Base-by-base conservation (phyloP, 2,888 invertebrate species). In the Drosophila paucipuncta region DNA sequence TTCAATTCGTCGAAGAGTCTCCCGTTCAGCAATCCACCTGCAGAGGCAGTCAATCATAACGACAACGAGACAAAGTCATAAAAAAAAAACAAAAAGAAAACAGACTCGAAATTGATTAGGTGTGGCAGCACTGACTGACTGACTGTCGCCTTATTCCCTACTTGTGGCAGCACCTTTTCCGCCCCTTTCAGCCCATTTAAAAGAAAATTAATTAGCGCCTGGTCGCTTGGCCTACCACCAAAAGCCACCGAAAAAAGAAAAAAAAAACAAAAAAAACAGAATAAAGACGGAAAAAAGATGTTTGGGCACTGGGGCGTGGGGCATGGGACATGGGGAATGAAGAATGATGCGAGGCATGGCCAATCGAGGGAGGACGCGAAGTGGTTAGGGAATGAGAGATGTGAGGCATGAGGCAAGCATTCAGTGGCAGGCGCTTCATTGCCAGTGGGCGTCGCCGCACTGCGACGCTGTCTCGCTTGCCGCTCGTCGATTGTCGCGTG, bases 121-220 rank as follows among this genome's bases (percentile, higher is more conserved):
- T 83, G 86, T 80, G 83, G 83, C 86, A 78, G 16, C 47, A 47
- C 28, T 47, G 47, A 47, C 47, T 47, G 47, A 47, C 77, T 72
- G 83, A 69, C 76, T 76, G 89, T 80, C 72, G 72, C 65, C 72
- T 75, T 60, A 49, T 47, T 16, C 43, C 57, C 57, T 54, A 58
- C 67, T 59, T 67, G 59, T 53, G 16, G 31, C 63, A 65, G 64
- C 72, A 70, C 70, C 67, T 66, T 68, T 47, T 65, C 54, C 73
- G 54, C 68, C 78, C 73, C 64, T 73, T 76, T 70, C 66, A 76
- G 84, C 73, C 82, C 73, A 70, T 78, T 80, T 70, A 78, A 81
- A 85, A 80, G 78, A 80, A 90, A 91, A 90, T 90, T 91, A 91
- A 91, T 90, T 91, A 91, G 90, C 89, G 89, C 87, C 89, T 85